Conservation (phyloP, 2,888 invertebrate species). For the Eugnorisma glareosa region DNA sequence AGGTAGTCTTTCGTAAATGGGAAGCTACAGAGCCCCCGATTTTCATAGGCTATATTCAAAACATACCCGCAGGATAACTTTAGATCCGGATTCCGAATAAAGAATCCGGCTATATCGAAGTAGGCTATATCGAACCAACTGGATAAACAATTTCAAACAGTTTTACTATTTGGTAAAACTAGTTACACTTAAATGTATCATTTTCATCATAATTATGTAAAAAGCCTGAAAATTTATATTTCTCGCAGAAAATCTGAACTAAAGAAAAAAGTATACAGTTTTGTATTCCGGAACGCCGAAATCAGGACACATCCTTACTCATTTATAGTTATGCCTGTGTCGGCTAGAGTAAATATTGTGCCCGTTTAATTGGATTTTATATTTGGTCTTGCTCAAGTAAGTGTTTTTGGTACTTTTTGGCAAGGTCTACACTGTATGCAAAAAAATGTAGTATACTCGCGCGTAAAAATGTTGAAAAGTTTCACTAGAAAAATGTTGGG, state of each 20-base stretch:
- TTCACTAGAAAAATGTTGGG: background rate
- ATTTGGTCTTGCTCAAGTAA: conserved; percentile 67
- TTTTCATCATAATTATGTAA: background rate
- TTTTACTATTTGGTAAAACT: background rate
- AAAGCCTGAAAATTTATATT: no score
- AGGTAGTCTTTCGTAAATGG: no score
- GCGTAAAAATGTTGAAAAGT: background rate
- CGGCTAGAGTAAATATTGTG: conserved; percentile 73
- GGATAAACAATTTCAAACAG: background rate
- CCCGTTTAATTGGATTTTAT: conserved; percentile 78
- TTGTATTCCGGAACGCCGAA: background rate
- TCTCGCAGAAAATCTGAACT: background rate
- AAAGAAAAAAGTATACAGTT: background rate
- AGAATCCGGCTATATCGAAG: no score
- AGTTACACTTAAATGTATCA: background rate
- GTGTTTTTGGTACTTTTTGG: conserved; percentile 59
- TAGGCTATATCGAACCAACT: background rate
- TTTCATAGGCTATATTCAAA: background rate
- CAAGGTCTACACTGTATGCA: conserved; percentile 12
- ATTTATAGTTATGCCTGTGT: conserved; percentile 64
- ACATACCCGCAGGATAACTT: background rate
- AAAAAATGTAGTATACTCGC: no score
- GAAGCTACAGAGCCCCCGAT: background rate
- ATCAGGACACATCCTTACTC: conserved; percentile 50
- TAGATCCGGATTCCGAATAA: background rate